Percentiles rank a stretch among this genome's conserved stretches.
phyloP scores from a whole-genome alignment of 2,113 vertebrate species.

The Phylloscopus trochilus region DNA sequence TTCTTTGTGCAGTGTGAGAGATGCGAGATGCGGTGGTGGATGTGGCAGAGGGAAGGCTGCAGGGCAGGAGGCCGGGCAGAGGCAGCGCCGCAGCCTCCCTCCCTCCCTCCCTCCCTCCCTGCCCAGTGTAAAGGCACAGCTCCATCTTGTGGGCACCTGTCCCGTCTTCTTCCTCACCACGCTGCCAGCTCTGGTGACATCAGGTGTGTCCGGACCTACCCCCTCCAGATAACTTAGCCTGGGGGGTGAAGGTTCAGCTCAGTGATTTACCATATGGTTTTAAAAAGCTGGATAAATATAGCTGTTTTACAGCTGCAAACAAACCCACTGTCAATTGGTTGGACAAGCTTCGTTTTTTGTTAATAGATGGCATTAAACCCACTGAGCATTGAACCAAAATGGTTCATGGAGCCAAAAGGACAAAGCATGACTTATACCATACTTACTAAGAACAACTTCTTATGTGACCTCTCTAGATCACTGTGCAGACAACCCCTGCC shows the following conservation, averaged over 20 bases:
- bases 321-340: background rate
- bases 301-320: background rate
- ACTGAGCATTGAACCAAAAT: background rate
- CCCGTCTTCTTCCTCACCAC: background rate
- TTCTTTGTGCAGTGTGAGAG: background rate
- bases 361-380: background rate
- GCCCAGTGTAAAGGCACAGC: constrained; percentile 49
- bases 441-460: background rate
- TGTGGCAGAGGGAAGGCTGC: accelerated
- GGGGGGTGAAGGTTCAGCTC: background rate
- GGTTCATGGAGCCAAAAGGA: background rate
- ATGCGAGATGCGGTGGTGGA: accelerated
- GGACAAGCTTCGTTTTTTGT: background rate
- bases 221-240: background rate
- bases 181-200: background rate
- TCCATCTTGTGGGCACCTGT: constrained; percentile 57
- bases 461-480: constrained; percentile 1
- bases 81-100: background rate
- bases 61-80: background rate
- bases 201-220: accelerated
- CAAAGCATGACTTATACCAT: background rate
- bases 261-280: background rate
- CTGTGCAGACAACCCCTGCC: constrained; percentile 79
- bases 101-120: background rate
- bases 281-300: background rate